Evolutionary conservation across 64 coral and sea anemone species (phyloP), one percentile per base, ranked within the genome.

Genomic region (Trachythela sp.): DNA sequence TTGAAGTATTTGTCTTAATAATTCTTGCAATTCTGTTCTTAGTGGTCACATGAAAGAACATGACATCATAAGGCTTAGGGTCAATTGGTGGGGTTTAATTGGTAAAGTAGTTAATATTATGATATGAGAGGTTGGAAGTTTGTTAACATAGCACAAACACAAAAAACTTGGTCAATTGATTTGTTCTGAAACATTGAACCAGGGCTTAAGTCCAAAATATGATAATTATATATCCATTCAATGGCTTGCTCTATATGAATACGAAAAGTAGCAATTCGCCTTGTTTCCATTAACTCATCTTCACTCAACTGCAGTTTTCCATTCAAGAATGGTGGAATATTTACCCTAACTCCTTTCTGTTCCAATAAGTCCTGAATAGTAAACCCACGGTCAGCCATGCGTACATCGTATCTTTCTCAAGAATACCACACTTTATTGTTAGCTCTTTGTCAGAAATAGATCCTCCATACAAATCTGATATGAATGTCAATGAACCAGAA

Each of bases 161-260:
- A 93, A 39, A 93, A 93, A 36, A 93, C 84, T 89, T 93, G 92
- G 72, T 90, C 88, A 49, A 89, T 85, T 60, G 86, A 24, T 18
- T 67, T 83, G 35, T 77, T 89, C 29, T 80, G 42, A 35, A 80
- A 89, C 84, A 89, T 54, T 32, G 87, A 89, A 33, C 85, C 76
- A 51, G 92, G 86, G 2, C 52, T 87, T 89, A 85, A 84, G 31
- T 92, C 91, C 50, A 92, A 80, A 26, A 92, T 92, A 33, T 84
- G 91, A 91, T 87, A 92, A 83, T 92, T 92, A 75, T 92, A 87
- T 9, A 90, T 91, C 10, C 83, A 2, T 29, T 92, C 38, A 24
- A 92, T 92, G 11, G 91, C 86, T 24, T 48, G 91, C 18, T 92
- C 90, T 38, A 92, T 88, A 89, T 93, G 88, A 84, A 90, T 90